Evolutionary conservation across 2,797 vertebrate species (phyloP), one percentile per base, ranked within the genome.

Genomic region (Calcarius lapponicus): DNA sequence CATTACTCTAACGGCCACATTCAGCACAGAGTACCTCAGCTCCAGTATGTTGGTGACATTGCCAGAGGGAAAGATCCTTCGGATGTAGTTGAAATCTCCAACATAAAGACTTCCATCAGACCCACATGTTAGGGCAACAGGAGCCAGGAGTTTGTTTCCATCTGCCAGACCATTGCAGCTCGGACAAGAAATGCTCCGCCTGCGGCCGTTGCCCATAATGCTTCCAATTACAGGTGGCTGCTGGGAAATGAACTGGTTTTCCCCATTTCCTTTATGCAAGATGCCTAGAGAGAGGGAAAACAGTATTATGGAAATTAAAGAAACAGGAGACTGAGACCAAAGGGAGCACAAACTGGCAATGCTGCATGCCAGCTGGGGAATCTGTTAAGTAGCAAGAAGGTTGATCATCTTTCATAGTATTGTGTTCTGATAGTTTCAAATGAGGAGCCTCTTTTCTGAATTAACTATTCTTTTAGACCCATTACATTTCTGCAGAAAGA

Each of bases 111-210:
- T 99, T 80, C 99, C 99, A 28, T 99, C 99, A 0, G 99, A 98
- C 80, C 99, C 99, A 29, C 99, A 99, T 1, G 99, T 98, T 90
- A 99, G 97, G 72, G 99, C 99, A 92, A 99, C 98, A 0, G 99
- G 99, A 53, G 99, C 99, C 95, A 99, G 98, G 87, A 99, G 99
- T 94, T 99, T 99, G 98, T 99, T 99, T 65, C 99, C 99, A 11
- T 99, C 99, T 13, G 99, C 99, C 7, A 99, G 98, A 88, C 99
- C 99, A 3, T 99, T 99, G 97, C 99, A 99, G 98, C 99, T 99
- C 25, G 99, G 99, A 96, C 99, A 99, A 87, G 99, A 99, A 97
- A 99, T 99, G 96, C 99, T 99, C 58, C 99, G 98, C 53, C 99
- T 98, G 62, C 99, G 98, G 26, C 99, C 99, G 0, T 99, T 99